phyloP scores from a whole-genome alignment of 2,113 vertebrate genomes.

The Columba livia region DNA sequence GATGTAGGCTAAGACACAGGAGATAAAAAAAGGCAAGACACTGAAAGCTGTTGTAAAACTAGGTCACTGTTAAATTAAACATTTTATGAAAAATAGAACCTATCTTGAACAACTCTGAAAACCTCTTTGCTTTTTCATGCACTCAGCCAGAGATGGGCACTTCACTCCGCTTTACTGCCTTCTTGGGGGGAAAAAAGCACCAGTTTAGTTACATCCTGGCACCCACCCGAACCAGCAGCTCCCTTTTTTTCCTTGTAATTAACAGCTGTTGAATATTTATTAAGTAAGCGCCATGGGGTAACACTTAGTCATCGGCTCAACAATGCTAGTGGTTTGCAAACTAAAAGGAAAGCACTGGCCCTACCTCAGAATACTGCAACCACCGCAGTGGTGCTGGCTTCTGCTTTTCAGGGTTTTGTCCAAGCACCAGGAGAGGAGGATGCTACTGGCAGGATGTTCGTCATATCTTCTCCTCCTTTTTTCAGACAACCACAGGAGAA shows the following conservation, averaged over 20 bases:
- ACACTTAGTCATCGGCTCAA: background rate
- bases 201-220: background rate
- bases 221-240: background rate
- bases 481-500: background rate
- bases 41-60: slow-evolving; percentile 49
- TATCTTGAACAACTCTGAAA: slow-evolving; percentile 28
- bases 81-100: slow-evolving; percentile 47
- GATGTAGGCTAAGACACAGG: slow-evolving; percentile 50
- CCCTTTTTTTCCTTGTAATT: slow-evolving; percentile 31
- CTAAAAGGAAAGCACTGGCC: background rate
- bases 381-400: fast-evolving
- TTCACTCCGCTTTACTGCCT: background rate
- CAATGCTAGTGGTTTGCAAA: background rate
- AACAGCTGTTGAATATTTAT: slow-evolving; percentile 43
- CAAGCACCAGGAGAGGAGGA: background rate
- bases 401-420: background rate
- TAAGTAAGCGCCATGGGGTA: background rate
- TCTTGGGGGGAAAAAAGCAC: background rate
- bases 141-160: background rate
- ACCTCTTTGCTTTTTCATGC: background rate
- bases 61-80: slow-evolving; percentile 64
- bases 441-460: background rate
- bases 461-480: background rate
- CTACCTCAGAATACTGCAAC: background rate
- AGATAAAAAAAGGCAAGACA: slow-evolving; percentile 42